Conservation (phyloP, 1,140 invertebrate genomes). For the Triops longicaudatus region DNA sequence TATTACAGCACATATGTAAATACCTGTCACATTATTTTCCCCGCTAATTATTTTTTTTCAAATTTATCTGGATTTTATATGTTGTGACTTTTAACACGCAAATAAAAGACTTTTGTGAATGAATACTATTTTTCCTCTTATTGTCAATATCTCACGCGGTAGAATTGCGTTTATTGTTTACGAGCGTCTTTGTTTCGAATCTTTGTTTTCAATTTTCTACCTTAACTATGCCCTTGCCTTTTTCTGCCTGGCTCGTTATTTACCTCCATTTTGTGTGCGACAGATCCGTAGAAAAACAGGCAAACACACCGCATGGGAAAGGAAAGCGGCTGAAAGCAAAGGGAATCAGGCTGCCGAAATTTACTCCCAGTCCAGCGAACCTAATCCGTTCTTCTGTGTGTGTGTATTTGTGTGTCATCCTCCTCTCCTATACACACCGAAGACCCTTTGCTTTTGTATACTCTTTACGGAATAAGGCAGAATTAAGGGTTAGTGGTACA, state of each 20-base stretch:
- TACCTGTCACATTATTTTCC: no score
- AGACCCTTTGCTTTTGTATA: background rate
- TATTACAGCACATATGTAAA: no score
- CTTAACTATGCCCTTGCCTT: background rate
- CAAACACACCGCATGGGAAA: background rate
- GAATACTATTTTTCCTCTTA: no score
- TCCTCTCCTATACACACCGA: background rate
- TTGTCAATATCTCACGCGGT: no score
- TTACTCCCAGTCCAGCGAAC: background rate
- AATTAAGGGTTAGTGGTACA: background rate
- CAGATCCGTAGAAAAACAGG: background rate
- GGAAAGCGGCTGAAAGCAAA: background rate
- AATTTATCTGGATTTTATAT: no score
- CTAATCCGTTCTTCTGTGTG: slow-evolving; percentile 2
- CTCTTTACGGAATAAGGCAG: background rate
- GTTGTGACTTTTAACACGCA: no score
- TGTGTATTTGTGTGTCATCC: slow-evolving; percentile 11
- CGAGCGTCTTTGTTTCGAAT: background rate
- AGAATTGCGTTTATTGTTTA: no score
- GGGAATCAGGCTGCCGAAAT: background rate
- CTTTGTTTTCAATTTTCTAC: background rate
- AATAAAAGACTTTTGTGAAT: no score
- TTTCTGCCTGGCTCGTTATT: background rate
- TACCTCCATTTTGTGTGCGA: background rate
- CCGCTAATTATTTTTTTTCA: no score